Evolutionary conservation across 2,797 vertebrate genomes (phyloP), one percentile per base, ranked within the genome.

Genomic region (Hydrocynus forskahlii): DNA sequence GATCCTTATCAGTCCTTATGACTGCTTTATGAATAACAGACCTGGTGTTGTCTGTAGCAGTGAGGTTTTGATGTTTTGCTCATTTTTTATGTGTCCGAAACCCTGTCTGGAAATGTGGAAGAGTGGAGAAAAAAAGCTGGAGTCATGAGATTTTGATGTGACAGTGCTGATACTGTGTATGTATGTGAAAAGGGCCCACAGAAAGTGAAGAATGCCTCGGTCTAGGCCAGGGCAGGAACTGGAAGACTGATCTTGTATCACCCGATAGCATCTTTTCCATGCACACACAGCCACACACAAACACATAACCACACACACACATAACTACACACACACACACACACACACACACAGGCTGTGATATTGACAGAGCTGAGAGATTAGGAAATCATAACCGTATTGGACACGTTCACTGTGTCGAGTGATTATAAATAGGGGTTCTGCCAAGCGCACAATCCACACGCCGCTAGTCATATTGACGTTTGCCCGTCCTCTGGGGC

Each of bases 341-440:
- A 55, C 48, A 55, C 63, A 40, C 63, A 54, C 38, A 25, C 60
- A 60, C 71, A 74, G 62, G 67, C 78, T 83, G 81, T 54, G 67
- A 79, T 92, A 92, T 91, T 92, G 91, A 94, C 92, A 91, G 88
- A 90, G 87, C 82, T 76, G 63, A 76, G 84, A 90, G 92, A 92
- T 92, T 91, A 92, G 87, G 81, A 90, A 89, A 88, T 90, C 86
- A 88, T 92, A 91, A 92, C 91, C 73, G 86, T 86, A 89, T 90
- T 92, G 91, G 91, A 91, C 92, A 90, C 87, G 80, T 93, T 91
- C 85, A 87, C 84, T 80, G 88, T 87, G 89, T 90, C 87, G 87
- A 92, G 91, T 92, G 87, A 93, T 92, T 92, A 90, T 91, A 91
- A 93, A 92, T 91, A 91, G 89, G 83, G 82, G 84, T 84, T 40